Base-by-base conservation (phyloP, 2,888 invertebrate species). In the Glaucopsyche alexis region DNA sequence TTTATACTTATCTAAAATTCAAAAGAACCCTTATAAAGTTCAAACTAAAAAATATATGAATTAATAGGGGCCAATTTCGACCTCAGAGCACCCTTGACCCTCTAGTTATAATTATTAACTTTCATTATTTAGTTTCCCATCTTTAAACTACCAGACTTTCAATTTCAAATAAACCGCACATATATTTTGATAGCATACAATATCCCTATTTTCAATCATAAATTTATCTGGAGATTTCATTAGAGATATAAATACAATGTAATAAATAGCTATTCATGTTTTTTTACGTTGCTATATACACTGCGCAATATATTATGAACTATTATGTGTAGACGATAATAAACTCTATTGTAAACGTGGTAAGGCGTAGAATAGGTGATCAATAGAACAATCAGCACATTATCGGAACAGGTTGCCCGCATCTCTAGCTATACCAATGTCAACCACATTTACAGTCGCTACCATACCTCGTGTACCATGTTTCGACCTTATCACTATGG, bases 391-490 rank as follows among this genome's bases (percentile, higher is more conserved):
- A 60, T 60, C 13, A 2, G 60, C 13, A 38, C 29, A 60, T 60
- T 60, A 60, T 60, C 60, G 60, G 60, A 60, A 38, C 60, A 14
- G 60, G 60, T 60, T 60, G 7, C 60, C 60, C 60, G 60, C 60
- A 60, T 60, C 60, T 60, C 29, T 60, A 60, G 29, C 47, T 13
- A 13, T 60, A 60, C 60, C 60, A 60, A 60, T 60, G 60, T 60
- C 60, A 60, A 60, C 60, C 29, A 60, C 29, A n/a, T n/a, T 60
- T 13, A 60, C 60, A 16, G 55, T 11, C 55, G 55, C 7, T 29
- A 13, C 1, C 29, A 2, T 2, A 29, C 1, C 7, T 7, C 6
- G 29, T 38, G 55, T 1, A 19, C 2, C 13, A 13, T 29, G 9
- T 60, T 29, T 60, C 13, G 13, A 38, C 11, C 38, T 29, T 60